These are phyloP conservation scores for Emmelina monodactyla DNA, from an alignment of 2,888 invertebrate species.

Conservation along the genomic window DNA sequence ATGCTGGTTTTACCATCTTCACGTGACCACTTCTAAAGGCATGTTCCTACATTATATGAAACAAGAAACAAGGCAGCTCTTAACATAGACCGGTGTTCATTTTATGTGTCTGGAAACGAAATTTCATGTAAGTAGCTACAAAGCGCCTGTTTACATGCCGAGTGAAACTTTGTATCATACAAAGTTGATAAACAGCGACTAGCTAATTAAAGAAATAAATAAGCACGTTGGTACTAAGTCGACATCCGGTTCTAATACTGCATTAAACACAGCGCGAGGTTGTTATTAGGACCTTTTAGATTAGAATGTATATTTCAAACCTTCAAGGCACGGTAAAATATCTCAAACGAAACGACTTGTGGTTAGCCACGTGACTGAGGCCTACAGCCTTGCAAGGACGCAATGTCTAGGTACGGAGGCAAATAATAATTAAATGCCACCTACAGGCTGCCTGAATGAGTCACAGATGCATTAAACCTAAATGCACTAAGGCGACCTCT, in stretches of 20 bases:
- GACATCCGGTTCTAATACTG: background rate
- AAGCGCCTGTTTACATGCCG: too few relatives aligned
- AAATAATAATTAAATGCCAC: slow-evolving; percentile 54
- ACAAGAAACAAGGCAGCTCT: too few relatives aligned
- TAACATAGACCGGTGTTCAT: too few relatives aligned
- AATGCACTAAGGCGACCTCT: background rate
- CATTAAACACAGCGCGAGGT: background rate
- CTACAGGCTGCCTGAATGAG: slow-evolving; percentile 52
- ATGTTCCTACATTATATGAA: too few relatives aligned
- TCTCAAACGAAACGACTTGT: background rate
- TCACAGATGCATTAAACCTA: slow-evolving; percentile 1
- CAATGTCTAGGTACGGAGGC: slow-evolving; percentile 45
- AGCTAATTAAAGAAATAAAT: too few relatives aligned
- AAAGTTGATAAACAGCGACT: too few relatives aligned
- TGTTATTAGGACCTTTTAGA: background rate
- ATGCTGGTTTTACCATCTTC: too few relatives aligned
- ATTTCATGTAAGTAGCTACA: too few relatives aligned
- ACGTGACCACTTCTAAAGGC: too few relatives aligned
- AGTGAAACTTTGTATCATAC: too few relatives aligned
- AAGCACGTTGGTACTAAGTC: background rate
- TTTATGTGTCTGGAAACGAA: too few relatives aligned
- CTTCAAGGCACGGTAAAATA: too few relatives aligned
- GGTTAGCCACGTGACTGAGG: slow-evolving; percentile 35
- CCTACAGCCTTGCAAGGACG: slow-evolving; percentile 62
- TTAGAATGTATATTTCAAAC: background rate